Conservation (phyloP, 2,888 invertebrate species). For the Dorcus hopei region DNA sequence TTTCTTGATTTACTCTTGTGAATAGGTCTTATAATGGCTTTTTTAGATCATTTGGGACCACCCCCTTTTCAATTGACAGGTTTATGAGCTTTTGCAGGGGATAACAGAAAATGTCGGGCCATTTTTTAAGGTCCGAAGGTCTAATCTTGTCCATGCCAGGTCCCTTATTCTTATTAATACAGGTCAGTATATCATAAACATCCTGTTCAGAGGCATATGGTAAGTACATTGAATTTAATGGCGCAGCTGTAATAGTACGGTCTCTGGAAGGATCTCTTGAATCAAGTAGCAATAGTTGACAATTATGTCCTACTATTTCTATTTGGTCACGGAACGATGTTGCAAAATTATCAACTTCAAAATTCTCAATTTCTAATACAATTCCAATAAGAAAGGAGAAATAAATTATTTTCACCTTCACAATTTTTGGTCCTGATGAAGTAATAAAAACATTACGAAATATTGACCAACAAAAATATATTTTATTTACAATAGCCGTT, state of each 20-base stretch:
- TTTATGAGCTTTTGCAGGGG: not conserved
- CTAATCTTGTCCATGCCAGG: not conserved
- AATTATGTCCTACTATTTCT: not conserved
- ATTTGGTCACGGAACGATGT: no score
- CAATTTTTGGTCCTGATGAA: no score
- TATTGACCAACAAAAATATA: no score
- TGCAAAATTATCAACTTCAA: not conserved
- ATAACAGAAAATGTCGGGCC: not conserved
- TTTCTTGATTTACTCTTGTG: not conserved
- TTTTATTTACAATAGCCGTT: no score
- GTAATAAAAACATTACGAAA: no score
- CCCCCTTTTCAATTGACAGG: not conserved
- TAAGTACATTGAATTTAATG: not conserved
- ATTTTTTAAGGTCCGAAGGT: not conserved
- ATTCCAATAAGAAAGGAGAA: no score
- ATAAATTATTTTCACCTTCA: no score
- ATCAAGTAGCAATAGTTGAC: not conserved
- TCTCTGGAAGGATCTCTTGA: no score
- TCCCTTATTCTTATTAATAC: not conserved
- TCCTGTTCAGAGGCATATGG: not conserved
- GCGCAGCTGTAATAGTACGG: not conserved
- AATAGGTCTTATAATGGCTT: not conserved
- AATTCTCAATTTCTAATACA: no score
- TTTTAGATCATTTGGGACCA: not conserved
- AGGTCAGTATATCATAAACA: not conserved